These are phyloP conservation scores for Cercocebus atys DNA, from an alignment of 2,113 vertebrate genomes.

Conservation along the genomic window DNA sequence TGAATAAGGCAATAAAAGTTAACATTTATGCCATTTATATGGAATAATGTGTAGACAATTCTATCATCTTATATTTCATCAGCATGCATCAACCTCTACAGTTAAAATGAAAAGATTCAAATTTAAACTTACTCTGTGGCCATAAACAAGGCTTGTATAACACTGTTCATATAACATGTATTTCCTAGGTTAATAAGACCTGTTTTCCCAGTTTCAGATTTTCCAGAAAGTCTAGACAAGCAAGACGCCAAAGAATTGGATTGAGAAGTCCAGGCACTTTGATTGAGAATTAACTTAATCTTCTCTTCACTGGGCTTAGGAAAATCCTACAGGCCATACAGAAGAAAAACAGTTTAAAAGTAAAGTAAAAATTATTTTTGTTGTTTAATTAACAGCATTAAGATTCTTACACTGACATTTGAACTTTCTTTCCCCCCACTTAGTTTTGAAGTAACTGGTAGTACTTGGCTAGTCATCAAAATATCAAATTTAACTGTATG, in stretches of 20 bases:
- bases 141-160: slow-evolving; percentile 98
- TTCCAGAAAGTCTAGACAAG: slow-evolving; percentile 92
- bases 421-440: background rate
- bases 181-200: slow-evolving; percentile 98
- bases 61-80: background rate
- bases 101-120: slow-evolving; percentile 30
- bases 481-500: background rate
- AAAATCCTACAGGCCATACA: slow-evolving; percentile 87
- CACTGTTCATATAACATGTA: slow-evolving; percentile 99
- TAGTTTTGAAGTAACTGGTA: slow-evolving; percentile 35
- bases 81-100: background rate
- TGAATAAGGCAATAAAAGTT: slow-evolving; percentile 8
- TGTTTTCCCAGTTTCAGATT: slow-evolving; percentile 98
- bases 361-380: slow-evolving; percentile 29
- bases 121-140: slow-evolving; percentile 95
- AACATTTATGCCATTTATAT: background rate
- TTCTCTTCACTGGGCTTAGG: slow-evolving; percentile 96
- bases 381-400: background rate
- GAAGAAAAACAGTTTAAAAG: slow-evolving; percentile 28
- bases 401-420: background rate
- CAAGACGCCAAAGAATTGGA: slow-evolving; percentile 94
- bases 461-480: slow-evolving; percentile 29
- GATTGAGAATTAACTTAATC: slow-evolving; percentile 95
- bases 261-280: slow-evolving; percentile 99
- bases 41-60: background rate